Percentiles rank a stretch among this genome's conserved stretches.
Evolutionary conservation across 1,140 invertebrate genomes (phyloP).

Genomic region (Physella acuta): DNA sequence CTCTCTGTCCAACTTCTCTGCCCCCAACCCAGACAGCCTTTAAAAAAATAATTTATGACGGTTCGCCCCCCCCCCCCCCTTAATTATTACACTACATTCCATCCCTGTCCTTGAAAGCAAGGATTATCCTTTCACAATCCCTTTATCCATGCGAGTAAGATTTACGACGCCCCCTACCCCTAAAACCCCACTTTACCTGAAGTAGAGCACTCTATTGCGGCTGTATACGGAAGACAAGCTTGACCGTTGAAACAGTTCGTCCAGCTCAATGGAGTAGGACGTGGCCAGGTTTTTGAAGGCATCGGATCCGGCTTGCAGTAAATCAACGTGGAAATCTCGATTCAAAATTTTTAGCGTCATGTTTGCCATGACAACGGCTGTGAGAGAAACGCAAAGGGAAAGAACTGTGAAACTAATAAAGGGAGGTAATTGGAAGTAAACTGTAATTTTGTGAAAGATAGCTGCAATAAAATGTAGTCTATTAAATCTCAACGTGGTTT

Average conservation of each 20-base stretch:
- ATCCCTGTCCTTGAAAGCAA: too few relatives aligned
- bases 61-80: too few relatives aligned
- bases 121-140: background rate
- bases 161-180: background rate
- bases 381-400: too few relatives aligned
- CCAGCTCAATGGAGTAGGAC: constrained; percentile 14
- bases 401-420: too few relatives aligned
- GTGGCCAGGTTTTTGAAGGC: background rate
- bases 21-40: too few relatives aligned
- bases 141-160: background rate
- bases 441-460: too few relatives aligned
- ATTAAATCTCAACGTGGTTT: too few relatives aligned
- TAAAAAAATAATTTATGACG: too few relatives aligned
- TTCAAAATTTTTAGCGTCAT: constrained; percentile 9
- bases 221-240: background rate
- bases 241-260: background rate
- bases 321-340: background rate
- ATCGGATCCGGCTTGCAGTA: background rate
- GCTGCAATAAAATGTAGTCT: too few relatives aligned
- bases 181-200: background rate
- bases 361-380: background rate
- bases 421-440: too few relatives aligned
- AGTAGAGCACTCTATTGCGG: background rate
- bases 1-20: too few relatives aligned
- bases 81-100: too few relatives aligned